Percentiles rank a stretch among this genome's conserved stretches.
Evolutionary conservation across 2,797 vertebrate species (phyloP).

Genomic region (Dendrocincla fuliginosa): DNA sequence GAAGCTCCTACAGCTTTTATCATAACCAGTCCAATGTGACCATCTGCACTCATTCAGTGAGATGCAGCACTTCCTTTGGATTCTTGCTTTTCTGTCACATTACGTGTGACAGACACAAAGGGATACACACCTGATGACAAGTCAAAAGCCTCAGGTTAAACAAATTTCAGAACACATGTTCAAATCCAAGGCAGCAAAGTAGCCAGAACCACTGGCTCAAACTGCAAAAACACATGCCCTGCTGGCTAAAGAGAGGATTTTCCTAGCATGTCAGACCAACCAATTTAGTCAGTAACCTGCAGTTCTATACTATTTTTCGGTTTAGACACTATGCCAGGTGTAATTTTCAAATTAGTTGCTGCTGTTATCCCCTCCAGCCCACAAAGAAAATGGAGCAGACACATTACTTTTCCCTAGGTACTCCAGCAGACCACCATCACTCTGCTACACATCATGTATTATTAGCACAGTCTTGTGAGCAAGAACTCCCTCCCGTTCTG

Average conservation of each 20-base stretch:
- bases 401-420: neutral
- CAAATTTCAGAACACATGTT: neutral
- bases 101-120: neutral
- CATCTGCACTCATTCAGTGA: neutral
- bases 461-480: neutral
- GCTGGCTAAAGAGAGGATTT: neutral
- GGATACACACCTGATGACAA: neutral
- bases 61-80: neutral
- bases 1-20: neutral
- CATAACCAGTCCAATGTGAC: neutral
- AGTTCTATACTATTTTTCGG: neutral
- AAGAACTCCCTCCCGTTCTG: neutral
- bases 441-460: neutral
- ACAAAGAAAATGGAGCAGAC: neutral
- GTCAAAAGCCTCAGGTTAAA: neutral
- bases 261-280: neutral
- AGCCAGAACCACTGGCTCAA: neutral
- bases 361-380: neutral
- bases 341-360: neutral
- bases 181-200: neutral
- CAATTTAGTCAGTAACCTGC: neutral
- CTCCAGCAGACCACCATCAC: neutral
- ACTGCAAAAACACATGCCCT: fast-evolving
- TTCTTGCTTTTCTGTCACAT: neutral
- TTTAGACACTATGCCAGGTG: neutral